These are phyloP conservation scores for Chelonia mydas DNA, from an alignment of 2,797 vertebrate genomes.

Conservation along the genomic window DNA sequence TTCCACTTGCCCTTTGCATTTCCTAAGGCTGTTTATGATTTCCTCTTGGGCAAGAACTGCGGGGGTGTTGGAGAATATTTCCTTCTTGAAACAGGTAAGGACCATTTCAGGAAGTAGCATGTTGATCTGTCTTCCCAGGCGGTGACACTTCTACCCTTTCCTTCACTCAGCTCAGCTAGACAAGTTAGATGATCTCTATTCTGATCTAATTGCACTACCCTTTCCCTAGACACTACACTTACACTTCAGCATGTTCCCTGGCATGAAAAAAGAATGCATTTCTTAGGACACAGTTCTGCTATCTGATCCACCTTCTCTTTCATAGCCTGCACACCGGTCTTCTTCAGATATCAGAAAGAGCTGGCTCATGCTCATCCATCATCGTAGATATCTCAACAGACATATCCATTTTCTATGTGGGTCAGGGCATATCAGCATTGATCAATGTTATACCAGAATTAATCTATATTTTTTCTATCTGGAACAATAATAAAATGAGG, in stretches of 20 bases:
- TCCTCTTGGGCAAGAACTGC: constrained; percentile 2
- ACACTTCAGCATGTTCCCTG: background rate
- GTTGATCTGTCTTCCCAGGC: background rate
- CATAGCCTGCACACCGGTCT: background rate
- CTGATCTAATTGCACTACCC: background rate
- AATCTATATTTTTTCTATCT: background rate
- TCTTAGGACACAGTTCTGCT: background rate
- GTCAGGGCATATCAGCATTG: background rate
- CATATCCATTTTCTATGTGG: background rate
- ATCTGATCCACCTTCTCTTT: background rate
- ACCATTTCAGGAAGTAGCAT: background rate
- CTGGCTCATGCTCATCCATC: background rate
- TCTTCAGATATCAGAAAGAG: background rate
- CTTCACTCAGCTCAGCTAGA: background rate
- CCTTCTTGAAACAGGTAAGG: background rate
- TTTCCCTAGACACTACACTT: background rate
- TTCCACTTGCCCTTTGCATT: constrained; percentile 54
- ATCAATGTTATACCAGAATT: background rate
- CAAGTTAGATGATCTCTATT: background rate
- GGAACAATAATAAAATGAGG: background rate
- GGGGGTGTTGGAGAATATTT: background rate
- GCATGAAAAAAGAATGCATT: background rate
- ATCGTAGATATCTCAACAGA: background rate
- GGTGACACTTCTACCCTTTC: background rate
- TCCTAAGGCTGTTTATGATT: constrained; percentile 11